Evolutionary conservation across 2,888 invertebrate species (phyloP).

Genomic region (Incurvaria masculella): DNA sequence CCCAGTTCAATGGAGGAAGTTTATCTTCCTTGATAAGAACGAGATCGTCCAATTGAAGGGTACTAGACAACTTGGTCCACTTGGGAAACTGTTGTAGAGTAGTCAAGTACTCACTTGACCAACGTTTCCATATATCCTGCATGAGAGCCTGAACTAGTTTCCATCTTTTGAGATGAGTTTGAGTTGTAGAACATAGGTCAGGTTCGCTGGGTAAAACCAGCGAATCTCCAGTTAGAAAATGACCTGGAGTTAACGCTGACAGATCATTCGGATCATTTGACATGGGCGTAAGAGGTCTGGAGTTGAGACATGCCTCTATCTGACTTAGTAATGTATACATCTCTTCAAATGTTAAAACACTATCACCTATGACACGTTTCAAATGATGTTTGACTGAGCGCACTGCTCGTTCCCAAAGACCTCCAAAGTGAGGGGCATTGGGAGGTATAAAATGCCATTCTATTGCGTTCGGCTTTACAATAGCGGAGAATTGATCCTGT

Average conservation of each 20-base stretch:
- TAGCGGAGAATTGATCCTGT: not conserved
- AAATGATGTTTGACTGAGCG: conserved; percentile 15
- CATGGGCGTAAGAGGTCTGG: conserved; percentile 16
- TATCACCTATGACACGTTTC: conserved; percentile 17
- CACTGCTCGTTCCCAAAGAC: conserved; percentile 15
- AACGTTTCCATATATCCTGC: conserved; percentile 17
- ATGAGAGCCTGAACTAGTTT: conserved; percentile 18
- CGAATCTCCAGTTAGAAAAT: conserved; percentile 16
- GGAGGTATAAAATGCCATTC: conserved; percentile 15
- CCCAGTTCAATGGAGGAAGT: not conserved
- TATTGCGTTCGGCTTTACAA: not conserved
- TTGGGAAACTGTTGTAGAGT: conserved; percentile 3
- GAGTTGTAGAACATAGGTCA: not conserved
- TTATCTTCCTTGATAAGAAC: not conserved
- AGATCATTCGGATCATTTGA: conserved; percentile 17
- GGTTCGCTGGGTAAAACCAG: conserved; percentile 10
- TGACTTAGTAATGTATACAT: conserved; percentile 16
- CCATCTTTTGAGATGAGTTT: conserved; percentile 13
- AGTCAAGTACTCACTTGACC: conserved; percentile 18
- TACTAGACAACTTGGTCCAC: not conserved
- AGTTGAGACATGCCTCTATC: conserved; percentile 18
- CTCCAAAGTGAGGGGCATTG: conserved; percentile 14
- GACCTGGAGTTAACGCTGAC: conserved; percentile 17
- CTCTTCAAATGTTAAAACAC: conserved; percentile 18
- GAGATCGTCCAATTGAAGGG: not conserved